Conservation (phyloP, 2,113 vertebrate genomes). For the Numida meleagris region DNA sequence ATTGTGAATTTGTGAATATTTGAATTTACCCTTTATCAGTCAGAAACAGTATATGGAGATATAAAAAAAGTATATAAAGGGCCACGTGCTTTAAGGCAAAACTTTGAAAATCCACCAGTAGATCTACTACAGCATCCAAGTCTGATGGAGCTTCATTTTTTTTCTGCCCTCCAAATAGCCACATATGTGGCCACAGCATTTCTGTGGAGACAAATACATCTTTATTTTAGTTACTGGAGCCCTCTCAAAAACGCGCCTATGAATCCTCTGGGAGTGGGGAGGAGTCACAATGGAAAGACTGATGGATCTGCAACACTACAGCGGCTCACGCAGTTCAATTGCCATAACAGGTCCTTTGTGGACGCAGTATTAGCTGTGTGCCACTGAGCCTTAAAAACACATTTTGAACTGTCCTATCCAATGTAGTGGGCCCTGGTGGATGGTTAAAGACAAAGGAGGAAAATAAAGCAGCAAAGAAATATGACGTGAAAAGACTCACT, state of each 20-base stretch:
- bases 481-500: not conserved
- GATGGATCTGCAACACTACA: not conserved
- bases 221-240: constrained; percentile 64
- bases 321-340: not conserved
- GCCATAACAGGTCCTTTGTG: constrained; percentile 44
- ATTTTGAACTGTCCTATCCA: constrained; percentile 35
- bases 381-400: constrained; percentile 27
- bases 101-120: not conserved
- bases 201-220: constrained; percentile 50
- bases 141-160: not conserved
- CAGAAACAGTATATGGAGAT: not conserved
- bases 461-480: constrained; percentile 33
- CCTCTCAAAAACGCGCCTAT: constrained; percentile 45
- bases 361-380: not conserved
- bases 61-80: not conserved
- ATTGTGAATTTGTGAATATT: not conserved
- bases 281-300: constrained; percentile 55
- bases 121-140: not conserved
- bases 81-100: not conserved
- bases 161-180: not conserved
- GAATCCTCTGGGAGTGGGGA: not conserved
- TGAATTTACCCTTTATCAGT: not conserved
- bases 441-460: constrained; percentile 30
- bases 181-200: not conserved
- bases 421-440: constrained; percentile 32